Evolutionary conservation across 2,113 vertebrate genomes (phyloP), one percentile per base, ranked within the genome.

Genomic region (Phoenicopterus ruber): DNA sequence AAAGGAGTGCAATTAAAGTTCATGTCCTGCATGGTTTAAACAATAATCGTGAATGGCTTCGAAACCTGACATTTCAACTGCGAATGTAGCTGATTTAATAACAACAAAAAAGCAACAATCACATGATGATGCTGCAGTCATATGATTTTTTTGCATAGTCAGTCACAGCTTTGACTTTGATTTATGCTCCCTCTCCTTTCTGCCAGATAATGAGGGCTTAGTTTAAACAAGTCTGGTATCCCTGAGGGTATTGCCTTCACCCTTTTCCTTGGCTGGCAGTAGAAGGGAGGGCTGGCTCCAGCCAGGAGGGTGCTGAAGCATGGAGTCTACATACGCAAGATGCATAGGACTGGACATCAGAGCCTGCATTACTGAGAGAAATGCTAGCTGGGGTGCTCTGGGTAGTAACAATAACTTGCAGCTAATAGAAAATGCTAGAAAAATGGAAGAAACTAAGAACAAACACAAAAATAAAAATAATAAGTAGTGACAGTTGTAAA

Each of bases 81-180:
- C 46, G 85, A 90, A 69, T 8, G 49, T 31, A 86, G 87, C 6
- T 74, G 78, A 59, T 52, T 85, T 69, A 87, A 44, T 61, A 88
- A 72, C 59, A 94, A 92, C 50, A 61, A 83, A 93, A 92, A 87
- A 86, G 55, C 58, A 85, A 82, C 87, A 83, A 83, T 96, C 96
- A 97, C 85, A 96, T 95, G 96, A 95, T 85, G 86, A 97, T 7
- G 29, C 90, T 94, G 67, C 76, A 90, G 67, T 97, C 94, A 94
- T 88, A 95, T 92, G 95, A 96, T 71, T 83, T 88, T 96, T 95
- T 96, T 94, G 71, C 94, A 86, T 67, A 94, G 82, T 94, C 94
- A 92, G 71, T 88, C 90, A 93, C 58, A 86, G 85, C 16, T 88
- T 88, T 58, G 72, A 72, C 81, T 96, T 74, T 17, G 24, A 70